These are phyloP conservation scores for Chloropsis hardwickii DNA, from an alignment of 2,113 vertebrate genomes.

Conservation along the genomic window DNA sequence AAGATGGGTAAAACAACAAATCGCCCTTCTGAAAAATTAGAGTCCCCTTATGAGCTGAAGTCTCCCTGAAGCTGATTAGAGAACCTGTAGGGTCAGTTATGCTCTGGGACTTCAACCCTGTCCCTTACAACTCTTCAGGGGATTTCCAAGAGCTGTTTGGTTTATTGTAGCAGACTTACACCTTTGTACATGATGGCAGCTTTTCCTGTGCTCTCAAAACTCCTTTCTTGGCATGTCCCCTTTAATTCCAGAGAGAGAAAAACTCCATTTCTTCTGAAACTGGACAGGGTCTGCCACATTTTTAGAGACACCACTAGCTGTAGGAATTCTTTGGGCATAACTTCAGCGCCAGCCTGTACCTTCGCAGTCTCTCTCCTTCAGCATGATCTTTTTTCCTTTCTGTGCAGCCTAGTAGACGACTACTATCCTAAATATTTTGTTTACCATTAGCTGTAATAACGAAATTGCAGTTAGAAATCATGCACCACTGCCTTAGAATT, in stretches of 20 bases:
- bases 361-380: background rate
- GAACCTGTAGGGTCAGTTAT: background rate
- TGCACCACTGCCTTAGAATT: background rate
- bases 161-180: background rate
- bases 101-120: background rate
- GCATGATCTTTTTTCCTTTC: background rate
- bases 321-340: background rate
- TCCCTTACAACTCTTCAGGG: background rate
- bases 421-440: background rate
- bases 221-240: background rate
- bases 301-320: background rate
- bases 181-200: rapidly evolving
- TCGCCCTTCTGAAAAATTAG: background rate
- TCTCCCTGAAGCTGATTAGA: background rate
- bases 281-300: background rate
- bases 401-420: background rate
- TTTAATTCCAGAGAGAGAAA: background rate
- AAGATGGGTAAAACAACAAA: background rate
- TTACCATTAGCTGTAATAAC: background rate
- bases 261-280: background rate
- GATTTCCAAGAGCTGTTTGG: background rate
- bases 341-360: background rate
- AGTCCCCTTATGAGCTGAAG: background rate
- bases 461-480: background rate
- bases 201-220: background rate